Percentiles rank a stretch among this genome's conserved stretches.
Conservation (phyloP, 2,797 vertebrate genomes). For the Melanotaenia pygmaea region DNA sequence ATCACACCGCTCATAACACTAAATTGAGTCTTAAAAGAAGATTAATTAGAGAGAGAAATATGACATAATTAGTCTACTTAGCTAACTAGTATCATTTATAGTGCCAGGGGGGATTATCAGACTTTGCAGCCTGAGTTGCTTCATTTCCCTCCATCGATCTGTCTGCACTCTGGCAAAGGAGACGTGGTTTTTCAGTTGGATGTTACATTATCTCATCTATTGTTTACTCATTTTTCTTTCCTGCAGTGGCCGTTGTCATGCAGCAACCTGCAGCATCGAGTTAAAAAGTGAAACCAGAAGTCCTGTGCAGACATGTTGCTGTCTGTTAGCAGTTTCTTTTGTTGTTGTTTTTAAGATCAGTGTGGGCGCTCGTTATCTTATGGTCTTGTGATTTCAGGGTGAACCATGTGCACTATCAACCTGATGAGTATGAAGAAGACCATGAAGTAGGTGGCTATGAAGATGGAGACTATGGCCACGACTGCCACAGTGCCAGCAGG, state of each 20-base stretch:
- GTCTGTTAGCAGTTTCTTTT: background rate
- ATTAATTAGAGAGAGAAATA: background rate
- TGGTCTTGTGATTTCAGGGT: conserved; percentile 62
- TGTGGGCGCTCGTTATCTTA: background rate
- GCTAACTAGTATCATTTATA: conserved; percentile 2
- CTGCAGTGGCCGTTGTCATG: conserved; percentile 3
- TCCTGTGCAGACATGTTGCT: background rate
- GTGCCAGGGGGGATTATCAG: conserved; percentile 6
- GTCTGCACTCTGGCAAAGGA: conserved; percentile 17
- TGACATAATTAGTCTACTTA: conserved; percentile 7
- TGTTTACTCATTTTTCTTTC: conserved; percentile 7
- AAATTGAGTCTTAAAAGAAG: conserved; percentile 2
- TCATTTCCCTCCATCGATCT: conserved; percentile 6
- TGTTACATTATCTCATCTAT: conserved; percentile 11
- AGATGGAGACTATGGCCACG: conserved; percentile 86
- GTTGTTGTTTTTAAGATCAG: background rate
- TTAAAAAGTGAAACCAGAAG: conserved; percentile 11
- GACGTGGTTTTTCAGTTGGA: conserved; percentile 7
- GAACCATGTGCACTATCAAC: conserved; percentile 84
- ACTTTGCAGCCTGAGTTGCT: background rate
- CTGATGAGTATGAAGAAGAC: conserved; percentile 80
- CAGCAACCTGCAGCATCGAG: background rate
- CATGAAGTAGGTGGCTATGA: conserved; percentile 79
- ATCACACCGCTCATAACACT: conserved; percentile 1
- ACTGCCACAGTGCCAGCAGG: conserved; percentile 89